Percentiles rank a stretch among this genome's conserved stretches.
These are phyloP conservation scores for Aptenodytes patagonicus DNA, from an alignment of 2,113 vertebrate species.

Conservation along the genomic window DNA sequence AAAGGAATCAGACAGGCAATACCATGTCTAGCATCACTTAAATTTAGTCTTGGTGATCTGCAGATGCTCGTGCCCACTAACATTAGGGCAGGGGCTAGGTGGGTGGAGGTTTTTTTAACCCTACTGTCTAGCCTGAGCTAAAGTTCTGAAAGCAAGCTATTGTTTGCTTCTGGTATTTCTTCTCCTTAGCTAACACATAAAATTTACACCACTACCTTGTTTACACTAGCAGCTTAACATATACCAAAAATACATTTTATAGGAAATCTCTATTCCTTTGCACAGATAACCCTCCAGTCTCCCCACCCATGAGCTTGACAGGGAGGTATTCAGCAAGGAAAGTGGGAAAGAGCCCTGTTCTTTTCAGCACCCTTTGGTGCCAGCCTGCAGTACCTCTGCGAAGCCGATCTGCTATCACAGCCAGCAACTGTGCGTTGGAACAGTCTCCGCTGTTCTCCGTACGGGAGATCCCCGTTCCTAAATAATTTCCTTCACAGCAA, in stretches of 20 bases:
- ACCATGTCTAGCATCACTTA: background rate
- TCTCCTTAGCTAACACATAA: background rate
- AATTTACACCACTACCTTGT: background rate
- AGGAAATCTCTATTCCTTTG: background rate
- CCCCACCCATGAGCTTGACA: background rate
- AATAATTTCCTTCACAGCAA: background rate
- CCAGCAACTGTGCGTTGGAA: rapidly evolving
- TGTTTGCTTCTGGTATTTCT: background rate
- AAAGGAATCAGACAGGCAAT: background rate
- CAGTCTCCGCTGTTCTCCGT: background rate
- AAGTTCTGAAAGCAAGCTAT: background rate
- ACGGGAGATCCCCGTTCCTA: background rate
- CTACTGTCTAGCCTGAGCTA: background rate
- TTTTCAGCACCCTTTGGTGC: background rate
- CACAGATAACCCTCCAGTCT: background rate
- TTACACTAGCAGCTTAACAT: background rate
- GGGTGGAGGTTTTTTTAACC: background rate
- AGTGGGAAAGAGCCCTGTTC: background rate
- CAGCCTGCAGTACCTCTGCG: background rate
- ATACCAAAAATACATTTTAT: background rate
- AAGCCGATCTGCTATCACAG: background rate
- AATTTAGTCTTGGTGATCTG: background rate
- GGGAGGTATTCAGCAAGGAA: background rate
- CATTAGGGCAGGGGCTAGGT: background rate
- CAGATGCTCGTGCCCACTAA: background rate